Percentiles rank a stretch among this genome's conserved stretches.
phyloP scores from a whole-genome alignment of 2,797 vertebrate genomes.

The Ciconia nigra region DNA sequence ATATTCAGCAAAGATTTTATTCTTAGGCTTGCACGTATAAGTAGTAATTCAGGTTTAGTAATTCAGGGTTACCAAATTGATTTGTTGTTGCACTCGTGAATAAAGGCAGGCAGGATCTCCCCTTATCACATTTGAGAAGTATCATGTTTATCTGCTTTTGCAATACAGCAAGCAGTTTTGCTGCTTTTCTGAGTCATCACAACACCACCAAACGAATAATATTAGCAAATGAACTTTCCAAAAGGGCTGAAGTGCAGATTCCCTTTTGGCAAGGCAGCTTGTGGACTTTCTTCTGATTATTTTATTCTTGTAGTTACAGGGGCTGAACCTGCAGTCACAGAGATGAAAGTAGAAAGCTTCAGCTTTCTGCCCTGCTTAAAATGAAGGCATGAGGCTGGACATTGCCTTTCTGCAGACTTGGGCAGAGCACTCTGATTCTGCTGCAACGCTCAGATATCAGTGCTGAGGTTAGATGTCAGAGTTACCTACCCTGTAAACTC shows the following conservation, averaged over 20 bases:
- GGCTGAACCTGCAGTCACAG: neutral
- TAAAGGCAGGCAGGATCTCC: neutral
- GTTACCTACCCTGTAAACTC: constrained; percentile 38
- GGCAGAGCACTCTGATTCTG: neutral
- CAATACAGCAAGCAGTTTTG: neutral
- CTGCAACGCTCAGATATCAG: neutral
- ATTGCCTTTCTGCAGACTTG: neutral
- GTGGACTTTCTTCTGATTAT: neutral
- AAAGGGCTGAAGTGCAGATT: neutral
- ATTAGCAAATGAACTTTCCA: neutral
- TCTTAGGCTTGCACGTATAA: neutral
- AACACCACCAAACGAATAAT: neutral
- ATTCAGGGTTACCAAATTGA: neutral
- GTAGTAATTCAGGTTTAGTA: neutral
- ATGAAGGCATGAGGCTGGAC: neutral
- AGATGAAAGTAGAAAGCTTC: neutral
- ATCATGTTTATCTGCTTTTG: neutral
- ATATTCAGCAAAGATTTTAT: neutral
- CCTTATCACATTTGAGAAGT: neutral
- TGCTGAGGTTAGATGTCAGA: neutral
- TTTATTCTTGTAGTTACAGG: neutral
- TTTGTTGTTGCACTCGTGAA: neutral
- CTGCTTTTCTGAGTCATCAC: neutral
- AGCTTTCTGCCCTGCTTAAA: neutral
- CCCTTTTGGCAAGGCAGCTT: neutral